A percentile compares a stretch with the other conserved stretches of the same genome.
Conservation (phyloP, 2,797 vertebrate genomes). For the Ctenopoma multispine region DNA sequence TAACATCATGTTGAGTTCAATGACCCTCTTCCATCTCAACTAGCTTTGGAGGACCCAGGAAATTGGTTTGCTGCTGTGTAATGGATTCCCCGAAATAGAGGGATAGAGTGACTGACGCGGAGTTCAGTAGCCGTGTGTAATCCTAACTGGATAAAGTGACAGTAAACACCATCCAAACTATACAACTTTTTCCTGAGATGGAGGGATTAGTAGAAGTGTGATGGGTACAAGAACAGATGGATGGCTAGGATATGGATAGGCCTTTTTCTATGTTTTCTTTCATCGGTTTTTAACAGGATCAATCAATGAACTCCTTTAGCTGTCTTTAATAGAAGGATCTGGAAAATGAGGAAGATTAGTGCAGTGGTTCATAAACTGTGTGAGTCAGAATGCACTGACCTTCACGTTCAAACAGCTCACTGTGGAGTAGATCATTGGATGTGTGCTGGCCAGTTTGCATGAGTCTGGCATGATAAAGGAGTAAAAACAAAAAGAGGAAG, state of each 20-base stretch:
- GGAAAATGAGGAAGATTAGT: conserved; percentile 10
- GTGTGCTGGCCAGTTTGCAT: conserved; percentile 35
- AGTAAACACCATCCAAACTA: conserved; percentile 26
- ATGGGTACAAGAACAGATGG: conserved; percentile 1
- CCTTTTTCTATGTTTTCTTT: conserved; percentile 29
- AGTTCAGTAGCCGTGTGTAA: conserved; percentile 30
- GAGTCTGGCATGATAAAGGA: conserved; percentile 34
- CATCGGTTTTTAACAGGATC: not conserved
- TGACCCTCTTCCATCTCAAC: conserved; percentile 31
- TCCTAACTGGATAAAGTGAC: conserved; percentile 22
- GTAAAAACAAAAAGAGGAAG: conserved; percentile 44
- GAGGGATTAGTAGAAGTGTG: conserved; percentile 34
- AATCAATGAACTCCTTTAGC: conserved; percentile 7
- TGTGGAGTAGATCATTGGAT: conserved; percentile 37
- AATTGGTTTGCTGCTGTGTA: conserved; percentile 21
- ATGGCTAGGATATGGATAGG: not conserved
- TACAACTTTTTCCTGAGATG: conserved; percentile 3
- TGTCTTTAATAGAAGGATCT: conserved; percentile 10
- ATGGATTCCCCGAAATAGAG: not conserved
- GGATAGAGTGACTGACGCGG: conserved; percentile 14
- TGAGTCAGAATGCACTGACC: conserved; percentile 40
- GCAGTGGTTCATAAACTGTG: conserved; percentile 9
- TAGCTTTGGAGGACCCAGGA: conserved; percentile 6
- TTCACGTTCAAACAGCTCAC: conserved; percentile 26
- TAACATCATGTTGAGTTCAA: conserved; percentile 59